Conservation (phyloP, 2,113 vertebrate species). For the Parus major region DNA sequence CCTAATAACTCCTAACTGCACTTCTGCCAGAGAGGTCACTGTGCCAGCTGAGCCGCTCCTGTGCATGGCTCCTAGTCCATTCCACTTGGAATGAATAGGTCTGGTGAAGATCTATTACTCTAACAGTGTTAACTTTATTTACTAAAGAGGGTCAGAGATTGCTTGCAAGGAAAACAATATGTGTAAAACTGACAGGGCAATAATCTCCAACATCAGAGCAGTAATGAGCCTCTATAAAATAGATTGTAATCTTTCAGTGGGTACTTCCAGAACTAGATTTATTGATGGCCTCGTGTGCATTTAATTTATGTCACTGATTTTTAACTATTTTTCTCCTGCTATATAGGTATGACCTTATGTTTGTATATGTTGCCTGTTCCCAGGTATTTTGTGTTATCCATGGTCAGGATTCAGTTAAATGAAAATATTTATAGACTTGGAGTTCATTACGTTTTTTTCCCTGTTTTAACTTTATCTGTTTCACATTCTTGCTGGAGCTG, state of each 20-base stretch:
- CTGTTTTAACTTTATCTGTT: background rate
- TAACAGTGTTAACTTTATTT: background rate
- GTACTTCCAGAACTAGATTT: background rate
- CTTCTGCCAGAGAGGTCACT: background rate
- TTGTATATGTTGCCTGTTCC: background rate
- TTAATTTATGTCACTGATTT: background rate
- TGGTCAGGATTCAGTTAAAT: background rate
- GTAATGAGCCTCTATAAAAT: background rate
- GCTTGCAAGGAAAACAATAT: background rate
- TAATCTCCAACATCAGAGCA: background rate
- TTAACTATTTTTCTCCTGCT: background rate
- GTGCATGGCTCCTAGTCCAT: background rate
- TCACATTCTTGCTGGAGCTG: background rate
- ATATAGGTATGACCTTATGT: background rate
- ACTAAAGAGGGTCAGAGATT: background rate
- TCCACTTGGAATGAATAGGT: background rate
- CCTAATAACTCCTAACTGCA: background rate
- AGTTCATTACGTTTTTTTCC: background rate
- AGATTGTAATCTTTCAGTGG: background rate
- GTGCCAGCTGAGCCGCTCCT: background rate
- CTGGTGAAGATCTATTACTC: background rate
- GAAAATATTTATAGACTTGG: background rate
- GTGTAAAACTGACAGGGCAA: background rate
- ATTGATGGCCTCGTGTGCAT: background rate
- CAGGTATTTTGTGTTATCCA: background rate